phyloP scores from a whole-genome alignment of 2,797 vertebrate genomes.

The Steatocranus sp. region DNA sequence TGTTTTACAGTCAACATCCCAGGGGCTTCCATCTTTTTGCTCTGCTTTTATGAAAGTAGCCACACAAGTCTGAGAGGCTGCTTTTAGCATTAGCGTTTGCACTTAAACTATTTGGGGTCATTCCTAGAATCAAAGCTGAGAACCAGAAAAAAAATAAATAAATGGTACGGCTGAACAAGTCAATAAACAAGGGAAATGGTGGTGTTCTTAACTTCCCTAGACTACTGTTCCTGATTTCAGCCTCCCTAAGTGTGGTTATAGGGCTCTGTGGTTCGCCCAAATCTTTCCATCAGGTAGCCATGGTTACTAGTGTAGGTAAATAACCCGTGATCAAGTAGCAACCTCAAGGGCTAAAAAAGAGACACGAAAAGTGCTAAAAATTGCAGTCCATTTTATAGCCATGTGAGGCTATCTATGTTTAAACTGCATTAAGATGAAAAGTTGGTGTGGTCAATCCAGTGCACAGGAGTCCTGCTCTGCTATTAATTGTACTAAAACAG shows the following conservation, averaged over 20 bases:
- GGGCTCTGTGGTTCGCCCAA: not conserved
- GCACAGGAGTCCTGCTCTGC: not conserved
- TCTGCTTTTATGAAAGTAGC: not conserved
- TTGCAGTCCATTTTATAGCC: not conserved
- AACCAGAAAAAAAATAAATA: not conserved
- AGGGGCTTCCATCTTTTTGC: not conserved
- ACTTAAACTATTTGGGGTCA: not conserved
- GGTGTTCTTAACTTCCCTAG: not conserved
- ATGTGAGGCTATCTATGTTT: not conserved
- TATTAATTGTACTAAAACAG: not conserved
- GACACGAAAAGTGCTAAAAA: not conserved
- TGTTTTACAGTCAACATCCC: conserved; percentile 13
- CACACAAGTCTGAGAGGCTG: not conserved
- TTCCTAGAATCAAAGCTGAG: not conserved
- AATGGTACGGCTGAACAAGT: not conserved
- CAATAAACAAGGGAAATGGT: not conserved
- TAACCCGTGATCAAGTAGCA: not conserved
- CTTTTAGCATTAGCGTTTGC: not conserved
- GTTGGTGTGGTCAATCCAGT: not conserved
- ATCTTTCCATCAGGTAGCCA: not conserved
- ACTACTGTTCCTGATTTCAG: not conserved
- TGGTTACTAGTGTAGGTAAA: not conserved
- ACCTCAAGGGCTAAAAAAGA: not conserved
- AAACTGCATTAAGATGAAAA: not conserved
- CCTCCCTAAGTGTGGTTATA: not conserved